Evolutionary conservation across 1,140 invertebrate species (phyloP), one percentile per base, ranked within the genome.

Genomic region (Diploscapter pachys): DNA sequence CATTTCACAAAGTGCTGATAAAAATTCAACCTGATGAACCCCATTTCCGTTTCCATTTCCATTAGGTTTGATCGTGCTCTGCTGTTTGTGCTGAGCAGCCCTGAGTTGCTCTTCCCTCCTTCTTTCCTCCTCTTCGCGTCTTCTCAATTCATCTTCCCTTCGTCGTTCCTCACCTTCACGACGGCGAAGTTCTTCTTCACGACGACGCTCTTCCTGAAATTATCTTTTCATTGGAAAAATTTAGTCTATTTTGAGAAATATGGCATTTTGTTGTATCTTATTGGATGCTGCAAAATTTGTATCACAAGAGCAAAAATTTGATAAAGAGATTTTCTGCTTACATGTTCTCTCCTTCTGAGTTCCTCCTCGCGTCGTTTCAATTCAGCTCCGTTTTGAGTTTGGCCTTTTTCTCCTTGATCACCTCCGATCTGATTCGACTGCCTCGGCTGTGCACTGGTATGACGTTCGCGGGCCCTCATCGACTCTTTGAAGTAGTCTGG

Each of bases 401-500:
- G 31, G 31, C 31, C 31, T 1, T 31, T 31, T 31, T 31, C 31
- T 31, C 31, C 31, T 31, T 31, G 31, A 31, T 31, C 31, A 1
- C 31, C 31, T 31, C 31, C 31, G 31, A 31, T 31, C 31, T 31
- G 31, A 31, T 31, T 31, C 31, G 31, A 31, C 31, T 31, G 31
- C 31, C 31, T 31, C 31, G 31, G 31, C 31, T 31, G 31, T 31
- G 31, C 31, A 31, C 31, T 31, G 31, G 31, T 31, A 31, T 31
- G 31, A 31, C 62, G 56, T 11, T 61, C 63, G 6, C 75, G 56
- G 13, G 73, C 53, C 9, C 57, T 66, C 77, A 78, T 78, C 0
- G 77, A 73, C 31, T 73, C 69, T 64, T 78, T 78, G 77, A 78
- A 78, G 69, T 78, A 78, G n/a, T 78, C 77, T 78, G 56, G 66